phyloP scores from a whole-genome alignment of 2,797 vertebrate genomes.

The Cheirogaleus major region DNA sequence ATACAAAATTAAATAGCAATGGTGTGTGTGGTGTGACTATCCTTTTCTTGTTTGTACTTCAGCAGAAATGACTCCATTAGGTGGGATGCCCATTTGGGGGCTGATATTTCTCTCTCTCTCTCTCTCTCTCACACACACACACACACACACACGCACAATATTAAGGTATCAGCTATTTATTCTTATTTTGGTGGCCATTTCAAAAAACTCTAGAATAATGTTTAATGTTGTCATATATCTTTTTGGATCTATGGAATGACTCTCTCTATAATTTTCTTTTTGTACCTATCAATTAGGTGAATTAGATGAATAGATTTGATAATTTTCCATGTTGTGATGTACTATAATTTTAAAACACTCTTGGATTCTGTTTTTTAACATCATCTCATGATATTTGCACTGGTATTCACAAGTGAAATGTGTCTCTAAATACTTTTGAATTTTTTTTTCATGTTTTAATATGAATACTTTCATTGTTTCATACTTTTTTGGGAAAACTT shows the following conservation, averaged over 20 bases:
- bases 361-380: neutral
- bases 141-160: neutral
- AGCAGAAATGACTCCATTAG: neutral
- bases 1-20: neutral
- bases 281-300: neutral
- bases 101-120: neutral
- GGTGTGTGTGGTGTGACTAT: neutral
- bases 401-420: neutral
- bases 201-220: neutral
- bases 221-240: neutral
- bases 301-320: neutral
- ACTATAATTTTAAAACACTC: neutral
- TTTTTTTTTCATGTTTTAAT: neutral
- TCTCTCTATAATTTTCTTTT: neutral
- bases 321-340: neutral
- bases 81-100: too few species aligned
- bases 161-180: neutral
- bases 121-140: neutral
- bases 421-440: neutral
- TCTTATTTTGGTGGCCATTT: neutral
- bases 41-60: neutral
- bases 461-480: neutral
- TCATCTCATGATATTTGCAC: neutral
- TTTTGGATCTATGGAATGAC: neutral
- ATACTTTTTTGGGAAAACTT: neutral